Evolutionary conservation across 2,113 vertebrate species (phyloP), one percentile per base, ranked within the genome.

Genomic region (Pollachius pollachius): DNA sequence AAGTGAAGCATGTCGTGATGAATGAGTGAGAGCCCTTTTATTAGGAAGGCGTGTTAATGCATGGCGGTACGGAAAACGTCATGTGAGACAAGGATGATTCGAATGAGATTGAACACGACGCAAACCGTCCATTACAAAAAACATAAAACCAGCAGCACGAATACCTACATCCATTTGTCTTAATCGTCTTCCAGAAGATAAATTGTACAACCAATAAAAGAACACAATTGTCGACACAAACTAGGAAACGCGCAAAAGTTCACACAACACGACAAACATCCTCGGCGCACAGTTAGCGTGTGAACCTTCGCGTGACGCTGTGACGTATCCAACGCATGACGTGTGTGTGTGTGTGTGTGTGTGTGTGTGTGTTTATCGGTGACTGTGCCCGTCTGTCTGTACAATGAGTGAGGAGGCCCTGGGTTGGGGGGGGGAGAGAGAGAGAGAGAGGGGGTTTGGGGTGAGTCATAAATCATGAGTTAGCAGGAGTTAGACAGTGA

Each of bases 391-490:
- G 67, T 72, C 78, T 77, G 75, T 80, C 76, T 16, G 73, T 62
- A 48, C 69, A 69, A 77, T 77, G 79, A 71, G 19, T 74, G 56
- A n/a, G n/a, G 15, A 30, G n/a, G 62, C 30, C 2, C 67, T n/a
- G 17, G 69, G 74, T 64, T 79, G 77, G 64, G 0, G 72, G 74
- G 88, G 9, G 9, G 1, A 2, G 37, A 3, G 37, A 41, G 41
- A 1, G 41, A 7, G 7, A 7, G 87, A 87, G 57, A 9, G 41
- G 41, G 41, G 41, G 41, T n/a, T n/a, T 0, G 41, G 41, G 41
- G 74, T 90, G 87, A 90, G 57, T 90, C 85, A 90, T 84, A 82
- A 85, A 89, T 85, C 80, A 70, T 11, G 69, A 71, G 67, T 72
- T 74, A 7, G 73, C 58, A 71, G 65, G 41, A 48, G 41, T 48